phyloP scores from a whole-genome alignment of 92 coral and sea anemone species.

The Desmophyllum pertusum region DNA sequence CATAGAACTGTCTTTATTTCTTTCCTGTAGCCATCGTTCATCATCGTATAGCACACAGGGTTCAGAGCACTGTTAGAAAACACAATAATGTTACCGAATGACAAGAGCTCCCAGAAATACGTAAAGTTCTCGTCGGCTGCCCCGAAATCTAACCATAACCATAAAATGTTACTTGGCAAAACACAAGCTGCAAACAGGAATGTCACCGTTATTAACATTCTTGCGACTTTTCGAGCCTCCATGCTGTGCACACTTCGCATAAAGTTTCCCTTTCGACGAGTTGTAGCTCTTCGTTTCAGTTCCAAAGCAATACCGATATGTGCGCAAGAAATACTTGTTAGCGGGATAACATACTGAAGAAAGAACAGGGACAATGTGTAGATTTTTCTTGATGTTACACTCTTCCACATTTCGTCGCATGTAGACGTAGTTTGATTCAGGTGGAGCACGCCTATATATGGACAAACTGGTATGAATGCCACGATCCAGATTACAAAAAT shows the following conservation, averaged over 20 bases:
- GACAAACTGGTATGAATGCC: slow-evolving; percentile 64
- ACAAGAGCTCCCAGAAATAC: slow-evolving; percentile 70
- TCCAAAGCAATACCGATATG: slow-evolving; percentile 66
- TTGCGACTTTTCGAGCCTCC: slow-evolving; percentile 67
- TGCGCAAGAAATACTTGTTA: slow-evolving; percentile 63
- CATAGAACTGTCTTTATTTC: slow-evolving; percentile 8
- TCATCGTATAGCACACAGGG: slow-evolving; percentile 78
- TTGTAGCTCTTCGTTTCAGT: slow-evolving; percentile 12
- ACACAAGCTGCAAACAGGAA: slow-evolving; percentile 72
- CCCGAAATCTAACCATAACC: slow-evolving; percentile 87
- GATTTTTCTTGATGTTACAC: slow-evolving; percentile 23
- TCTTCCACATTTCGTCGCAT: slow-evolving; percentile 72
- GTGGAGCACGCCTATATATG: slow-evolving; percentile 46
- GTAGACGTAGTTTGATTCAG: neutral
- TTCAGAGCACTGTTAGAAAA: slow-evolving; percentile 88
- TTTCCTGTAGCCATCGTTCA: slow-evolving; percentile 60
- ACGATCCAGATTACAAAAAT: slow-evolving; percentile 63
- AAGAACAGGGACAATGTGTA: slow-evolving; percentile 67
- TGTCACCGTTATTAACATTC: slow-evolving; percentile 77
- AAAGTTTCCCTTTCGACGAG: slow-evolving; percentile 41
- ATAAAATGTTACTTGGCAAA: slow-evolving; percentile 69
- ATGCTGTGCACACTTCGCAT: slow-evolving; percentile 49
- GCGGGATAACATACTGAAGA: slow-evolving; percentile 68
- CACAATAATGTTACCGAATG: slow-evolving; percentile 74
- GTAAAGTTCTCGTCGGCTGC: slow-evolving; percentile 54